A percentile compares a stretch with the other conserved stretches of the same genome.
phyloP scores from a whole-genome alignment of 2,888 invertebrate genomes.

The Ichneumoninae sp. region DNA sequence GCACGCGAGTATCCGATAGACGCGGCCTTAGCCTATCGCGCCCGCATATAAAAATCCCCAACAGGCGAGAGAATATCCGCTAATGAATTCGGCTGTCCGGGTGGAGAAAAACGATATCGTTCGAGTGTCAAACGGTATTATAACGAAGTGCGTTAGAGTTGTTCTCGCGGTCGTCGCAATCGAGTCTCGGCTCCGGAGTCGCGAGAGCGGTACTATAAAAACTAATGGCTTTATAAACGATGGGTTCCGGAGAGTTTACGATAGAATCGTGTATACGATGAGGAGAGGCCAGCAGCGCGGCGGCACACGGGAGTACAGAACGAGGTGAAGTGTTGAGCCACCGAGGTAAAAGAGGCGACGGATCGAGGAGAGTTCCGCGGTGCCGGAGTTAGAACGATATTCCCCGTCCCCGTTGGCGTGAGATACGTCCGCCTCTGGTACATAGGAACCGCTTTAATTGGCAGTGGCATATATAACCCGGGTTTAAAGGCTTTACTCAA shows the following conservation, averaged over 20 bases:
- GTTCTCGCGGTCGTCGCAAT: conserved; percentile 10
- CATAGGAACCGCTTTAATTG: conserved; percentile 75
- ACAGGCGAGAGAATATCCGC: conserved; percentile 12
- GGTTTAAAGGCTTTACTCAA: conserved; percentile 58
- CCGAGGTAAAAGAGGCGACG: background rate
- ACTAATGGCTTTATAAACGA: conserved; percentile 67
- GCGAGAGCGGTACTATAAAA: conserved; percentile 50
- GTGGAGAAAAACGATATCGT: conserved; percentile 54
- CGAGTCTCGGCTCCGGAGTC: conserved; percentile 4
- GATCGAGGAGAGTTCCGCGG: conserved; percentile 27
- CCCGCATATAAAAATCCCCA: background rate
- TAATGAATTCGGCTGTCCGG: conserved; percentile 53
- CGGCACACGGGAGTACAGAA: background rate
- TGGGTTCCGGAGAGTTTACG: conserved; percentile 63
- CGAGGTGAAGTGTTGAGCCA: background rate
- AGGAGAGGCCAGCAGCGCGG: background rate
- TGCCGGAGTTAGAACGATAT: conserved; percentile 37
- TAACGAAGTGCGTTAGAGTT: conserved; percentile 19
- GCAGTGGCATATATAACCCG: conserved; percentile 76
- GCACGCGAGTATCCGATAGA: conserved; percentile 14
- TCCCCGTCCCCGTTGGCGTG: conserved; percentile 39
- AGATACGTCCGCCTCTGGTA: conserved; percentile 57
- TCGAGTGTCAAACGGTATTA: conserved; percentile 57
- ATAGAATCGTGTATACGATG: conserved; percentile 37
- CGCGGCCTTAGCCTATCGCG: conserved; percentile 14